phyloP scores from a whole-genome alignment of 2,888 invertebrate species.

The Drosophila pseudotakahashii region DNA sequence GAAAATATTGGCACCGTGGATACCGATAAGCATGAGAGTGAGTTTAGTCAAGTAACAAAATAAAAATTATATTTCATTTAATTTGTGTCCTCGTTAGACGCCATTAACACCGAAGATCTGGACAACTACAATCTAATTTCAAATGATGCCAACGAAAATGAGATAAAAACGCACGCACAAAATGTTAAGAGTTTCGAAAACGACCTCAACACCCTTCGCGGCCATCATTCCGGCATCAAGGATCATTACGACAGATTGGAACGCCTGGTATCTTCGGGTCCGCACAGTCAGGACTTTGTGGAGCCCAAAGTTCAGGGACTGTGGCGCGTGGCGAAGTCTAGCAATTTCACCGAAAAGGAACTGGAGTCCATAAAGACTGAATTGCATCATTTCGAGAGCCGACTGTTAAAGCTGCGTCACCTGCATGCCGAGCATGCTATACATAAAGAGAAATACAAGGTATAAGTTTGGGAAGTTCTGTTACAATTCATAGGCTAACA shows the following conservation, averaged over 20 bases:
- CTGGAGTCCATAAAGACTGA: slow-evolving; percentile 94
- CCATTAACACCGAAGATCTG: slow-evolving; percentile 89
- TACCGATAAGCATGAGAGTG: slow-evolving; percentile 88
- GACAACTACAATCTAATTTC: slow-evolving; percentile 90
- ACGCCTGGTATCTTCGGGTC: slow-evolving; percentile 90
- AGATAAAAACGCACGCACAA: slow-evolving; percentile 84
- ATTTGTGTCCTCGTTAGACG: slow-evolving; percentile 85
- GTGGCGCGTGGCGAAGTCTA: slow-evolving; percentile 92
- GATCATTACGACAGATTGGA: slow-evolving; percentile 92
- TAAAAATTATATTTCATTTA: background rate
- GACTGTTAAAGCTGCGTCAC: slow-evolving; percentile 92
- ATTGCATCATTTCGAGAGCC: slow-evolving; percentile 91
- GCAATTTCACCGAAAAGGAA: slow-evolving; percentile 92
- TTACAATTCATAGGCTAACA: background rate
- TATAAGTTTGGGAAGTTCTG: slow-evolving; percentile 57
- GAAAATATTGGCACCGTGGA: slow-evolving; percentile 87
- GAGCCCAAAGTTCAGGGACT: slow-evolving; percentile 96
- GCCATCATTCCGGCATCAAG: slow-evolving; percentile 90
- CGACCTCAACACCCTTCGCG: slow-evolving; percentile 89
- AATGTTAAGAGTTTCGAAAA: slow-evolving; percentile 86
- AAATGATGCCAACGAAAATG: slow-evolving; percentile 85
- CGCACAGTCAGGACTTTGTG: slow-evolving; percentile 93
- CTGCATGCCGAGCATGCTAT: slow-evolving; percentile 92
- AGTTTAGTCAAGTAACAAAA: slow-evolving; percentile 58
- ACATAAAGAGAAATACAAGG: slow-evolving; percentile 88